Base-by-base conservation (phyloP, 2,113 vertebrate species). In the Erythrocercus mccallii region DNA sequence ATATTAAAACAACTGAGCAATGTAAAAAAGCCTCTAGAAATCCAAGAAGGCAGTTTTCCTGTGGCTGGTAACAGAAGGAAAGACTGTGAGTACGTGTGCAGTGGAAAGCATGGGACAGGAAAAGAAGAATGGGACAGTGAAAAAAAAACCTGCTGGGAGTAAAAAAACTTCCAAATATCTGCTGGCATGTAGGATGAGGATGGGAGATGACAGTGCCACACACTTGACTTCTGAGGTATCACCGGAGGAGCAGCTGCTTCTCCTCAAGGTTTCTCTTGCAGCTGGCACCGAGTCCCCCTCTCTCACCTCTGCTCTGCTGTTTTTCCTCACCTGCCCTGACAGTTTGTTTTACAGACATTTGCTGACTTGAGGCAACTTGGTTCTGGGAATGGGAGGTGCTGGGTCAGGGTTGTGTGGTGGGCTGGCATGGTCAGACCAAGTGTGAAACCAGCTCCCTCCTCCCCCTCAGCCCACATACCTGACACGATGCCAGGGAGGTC, bases 31-130 rank as follows among this genome's bases (percentile, higher is more conserved):
- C 2, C 3, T 23, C 48, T 17, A 44, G 60, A 89, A 79, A 65
- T 45, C 12, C 57, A 71, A 70, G 78, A 82, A 78, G 44, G 54
- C n/a, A 33, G 33, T 74, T 96, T 97, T 97, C 90, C 81, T 28
- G 42, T 69, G 22, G 12, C n/a, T 85, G 35, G 23, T 38, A 89
- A 77, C 12, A 58, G 88, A 90, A 42, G n/a, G 30, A 87, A 82
- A n/a, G 16, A 53, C 4, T 42, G 37, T 25, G 47, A 44, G 16
- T 53, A 81, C 1, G 4, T 31, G 27, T 64, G 50, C 40, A 45
- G 5, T 22, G 31, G 28, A 77, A 91, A 50, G 30, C 37, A 48
- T 38, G 21, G 21, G 30, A 20, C 37, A 56, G 33, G 4, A 15
- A 61, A 78, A 74, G 61, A 48, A 70, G 60, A 83, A 82, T 0